These are phyloP conservation scores for Nannoperca australis DNA, from an alignment of 2,797 vertebrate genomes.

Conservation along the genomic window DNA sequence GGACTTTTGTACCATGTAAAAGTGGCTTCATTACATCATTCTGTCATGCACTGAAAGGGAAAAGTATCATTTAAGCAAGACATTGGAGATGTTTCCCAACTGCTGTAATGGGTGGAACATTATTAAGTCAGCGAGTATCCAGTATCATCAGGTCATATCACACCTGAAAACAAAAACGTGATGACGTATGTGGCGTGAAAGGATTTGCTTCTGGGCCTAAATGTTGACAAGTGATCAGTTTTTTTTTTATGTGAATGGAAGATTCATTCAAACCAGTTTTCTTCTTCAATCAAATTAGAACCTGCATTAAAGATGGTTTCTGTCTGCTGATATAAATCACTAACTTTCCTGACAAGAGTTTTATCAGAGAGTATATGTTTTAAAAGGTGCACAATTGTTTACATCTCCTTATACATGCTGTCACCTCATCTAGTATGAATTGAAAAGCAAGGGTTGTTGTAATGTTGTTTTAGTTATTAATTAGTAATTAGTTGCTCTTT, in stretches of 20 bases:
- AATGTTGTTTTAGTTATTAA: neutral
- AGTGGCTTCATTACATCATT: conserved; percentile 35
- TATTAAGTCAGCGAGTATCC: conserved; percentile 52
- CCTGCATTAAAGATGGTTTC: neutral
- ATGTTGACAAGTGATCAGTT: neutral
- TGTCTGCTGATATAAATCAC: neutral
- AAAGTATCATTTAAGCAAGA: conserved; percentile 22
- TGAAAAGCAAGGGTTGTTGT: neutral
- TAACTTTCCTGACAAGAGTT: neutral
- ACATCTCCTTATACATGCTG: neutral
- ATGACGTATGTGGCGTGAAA: conserved; percentile 1
- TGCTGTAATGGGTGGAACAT: conserved; percentile 37
- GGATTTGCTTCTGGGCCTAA: conserved; percentile 22
- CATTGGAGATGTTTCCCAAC: conserved; percentile 37
- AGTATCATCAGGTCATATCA: conserved; percentile 43
- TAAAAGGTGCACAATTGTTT: neutral
- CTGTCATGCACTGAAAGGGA: conserved; percentile 13
- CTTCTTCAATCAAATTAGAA: neutral
- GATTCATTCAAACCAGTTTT: neutral
- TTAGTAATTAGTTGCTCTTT: neutral
- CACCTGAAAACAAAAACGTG: conserved; percentile 41
- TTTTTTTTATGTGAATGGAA: conserved; percentile 5
- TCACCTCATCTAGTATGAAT: neutral
- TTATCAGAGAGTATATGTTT: neutral
- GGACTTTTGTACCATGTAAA: conserved; percentile 21